Base-by-base conservation (phyloP, 2,888 invertebrate genomes). In the Tiliacea aurago region DNA sequence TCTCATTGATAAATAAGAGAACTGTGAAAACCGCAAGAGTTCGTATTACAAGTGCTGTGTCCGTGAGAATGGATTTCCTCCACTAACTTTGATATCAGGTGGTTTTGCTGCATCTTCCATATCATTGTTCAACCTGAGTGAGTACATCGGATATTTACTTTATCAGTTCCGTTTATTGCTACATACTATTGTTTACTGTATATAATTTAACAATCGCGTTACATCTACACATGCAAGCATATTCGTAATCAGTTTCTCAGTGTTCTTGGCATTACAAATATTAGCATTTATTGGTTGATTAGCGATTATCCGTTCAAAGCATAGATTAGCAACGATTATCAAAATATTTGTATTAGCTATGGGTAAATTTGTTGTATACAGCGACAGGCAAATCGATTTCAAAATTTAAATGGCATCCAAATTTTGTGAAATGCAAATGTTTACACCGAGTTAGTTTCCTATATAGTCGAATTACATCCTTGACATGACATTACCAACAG, bases 31-130 rank as follows among this genome's bases (percentile, higher is more conserved):
- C 89, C 88, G 83, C 90, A 90, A 87, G 80, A 88, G 89, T 88
- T 92, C 76, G 59, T 86, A 80, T 91, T 91, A 87, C 88, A 88
- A 92, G 94, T 94, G 94, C 76, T 90, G 91, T 93, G 94, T 90
- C 87, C 88, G 89, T 91, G 90, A 92, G 88, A 91, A 95, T 95
- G 95, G 94, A 95, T 95, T 92, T 91, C 91, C 90, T 92, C 90
- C 87, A 90, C 91, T 93, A 90, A 93, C 89, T 91, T 79, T 88
- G 75, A 88, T 90, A 89, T 91, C 90, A 88, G 86, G 91, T 91
- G 91, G 78, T 90, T 89, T 89, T 88, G 86, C 88, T 89, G 88
- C 89, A 81, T 90, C 89, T 86, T 84, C 86, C 76, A 86, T 87
- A 85, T 83, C 88, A 90, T 92, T 91, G 90, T 92, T 93, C 89